Base-by-base conservation (phyloP, 2,113 vertebrate genomes). In the Stigmatopora argus region DNA sequence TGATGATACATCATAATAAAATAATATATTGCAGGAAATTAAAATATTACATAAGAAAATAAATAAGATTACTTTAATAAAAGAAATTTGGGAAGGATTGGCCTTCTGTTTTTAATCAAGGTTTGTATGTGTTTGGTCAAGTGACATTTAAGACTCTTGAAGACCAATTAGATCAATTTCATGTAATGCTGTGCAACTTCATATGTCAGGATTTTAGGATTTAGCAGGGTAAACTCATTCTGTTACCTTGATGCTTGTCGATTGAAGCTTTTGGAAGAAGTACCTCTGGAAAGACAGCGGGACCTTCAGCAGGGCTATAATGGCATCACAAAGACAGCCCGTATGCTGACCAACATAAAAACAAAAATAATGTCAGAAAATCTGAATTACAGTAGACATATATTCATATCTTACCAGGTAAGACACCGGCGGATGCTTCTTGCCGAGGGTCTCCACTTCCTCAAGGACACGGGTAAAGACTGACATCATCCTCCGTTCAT, bases 201-300 rank as follows among this genome's bases (percentile, higher is more conserved):
- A 41, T 3, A 41, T 0, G 38, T 41, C 6, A 41, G 38, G 38
- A 41, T 41, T 41, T 41, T 31, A 31, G 26, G 26, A 31, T 31
- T 31, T 31, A 31, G 26, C 26, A 31, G 26, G 3, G 26, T 31
- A 31, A 31, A 31, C 26, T 31, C 26, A 31, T 31, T 31, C 56
- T 13, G 80, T 84, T 87, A 94, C 97, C 92, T 99, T 99, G 69
- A 99, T 98, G 78, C 97, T 99, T 69, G 96, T 99, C 52, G 97
- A 97, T 64, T 99, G 97, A 34, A 98, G 90, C 84, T 98, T 99
- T 74, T 99, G 97, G 86, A 99, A 99, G 63, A 99, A 99, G 74
- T 98, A 97, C 67, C 97, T 95, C 86, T 98, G 95, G 85, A 99
- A 94, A 2, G 96, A 98, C 70, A 99, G 91, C 0, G 97, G 96